Conservation (phyloP, 2,888 invertebrate species). For the Bibio marci region DNA sequence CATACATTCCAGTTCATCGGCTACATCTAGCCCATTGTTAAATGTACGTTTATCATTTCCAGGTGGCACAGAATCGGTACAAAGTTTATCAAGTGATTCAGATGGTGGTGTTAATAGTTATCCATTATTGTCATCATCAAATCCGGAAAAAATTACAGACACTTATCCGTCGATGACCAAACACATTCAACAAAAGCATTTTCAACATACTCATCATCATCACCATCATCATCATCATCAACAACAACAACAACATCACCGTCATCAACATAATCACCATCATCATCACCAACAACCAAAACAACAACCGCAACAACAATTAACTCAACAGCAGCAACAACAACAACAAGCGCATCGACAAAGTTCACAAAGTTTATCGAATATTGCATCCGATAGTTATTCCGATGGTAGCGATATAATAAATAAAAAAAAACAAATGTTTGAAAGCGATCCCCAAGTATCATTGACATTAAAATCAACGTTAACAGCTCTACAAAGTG, state of each 20-base stretch:
- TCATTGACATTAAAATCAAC: constrained; percentile 30
- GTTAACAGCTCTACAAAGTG: constrained; percentile 29
- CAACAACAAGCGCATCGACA: constrained; percentile 24
- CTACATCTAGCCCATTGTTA: constrained; percentile 35
- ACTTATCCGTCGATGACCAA: too few species aligned
- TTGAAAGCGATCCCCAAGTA: constrained; percentile 13
- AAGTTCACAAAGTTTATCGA: constrained; percentile 43
- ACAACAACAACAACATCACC: too few species aligned
- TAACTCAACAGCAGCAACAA: constrained; percentile 18
- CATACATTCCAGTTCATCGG: constrained; percentile 36
- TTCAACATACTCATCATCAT: too few species aligned
- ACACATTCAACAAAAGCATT: constrained; percentile 15
- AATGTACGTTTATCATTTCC: constrained; percentile 42
- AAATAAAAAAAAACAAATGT: constrained; percentile 1
- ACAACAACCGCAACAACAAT: constrained; percentile 19
- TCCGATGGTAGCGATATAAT: too few species aligned
- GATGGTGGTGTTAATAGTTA: constrained; percentile 32
- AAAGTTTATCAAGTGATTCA: constrained; percentile 47
- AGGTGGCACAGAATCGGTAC: constrained; percentile 46
- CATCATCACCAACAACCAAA: too few species aligned
- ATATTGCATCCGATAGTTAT: constrained; percentile 33
- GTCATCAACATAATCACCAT: too few species aligned
- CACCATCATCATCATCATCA: too few species aligned
- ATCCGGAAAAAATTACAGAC: constrained; percentile 34
- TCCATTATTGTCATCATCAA: constrained; percentile 33